Evolutionary conservation across 2,113 vertebrate genomes (phyloP).

Genomic region (Pongo abelii): DNA sequence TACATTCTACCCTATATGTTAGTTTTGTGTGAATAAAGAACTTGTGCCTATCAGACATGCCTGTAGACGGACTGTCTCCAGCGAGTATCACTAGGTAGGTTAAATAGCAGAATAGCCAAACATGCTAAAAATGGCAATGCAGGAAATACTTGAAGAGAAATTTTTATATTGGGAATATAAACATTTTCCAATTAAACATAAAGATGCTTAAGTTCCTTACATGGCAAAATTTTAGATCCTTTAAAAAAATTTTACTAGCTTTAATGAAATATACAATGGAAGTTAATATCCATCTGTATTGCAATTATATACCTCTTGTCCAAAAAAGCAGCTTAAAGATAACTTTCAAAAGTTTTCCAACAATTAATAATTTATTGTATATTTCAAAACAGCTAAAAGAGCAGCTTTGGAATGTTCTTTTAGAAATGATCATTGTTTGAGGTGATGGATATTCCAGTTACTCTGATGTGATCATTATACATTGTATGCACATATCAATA

Average conservation of each 20-base stretch:
- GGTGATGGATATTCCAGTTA: background rate
- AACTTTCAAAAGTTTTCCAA: background rate
- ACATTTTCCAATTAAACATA: background rate
- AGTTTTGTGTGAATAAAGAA: background rate
- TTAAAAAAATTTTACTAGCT: background rate
- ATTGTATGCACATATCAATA: background rate
- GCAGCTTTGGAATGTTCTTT: background rate
- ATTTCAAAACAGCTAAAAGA: background rate
- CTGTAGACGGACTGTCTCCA: background rate
- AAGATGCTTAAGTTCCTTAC: background rate
- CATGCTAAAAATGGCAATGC: background rate
- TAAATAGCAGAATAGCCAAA: background rate
- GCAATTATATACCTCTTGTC: background rate
- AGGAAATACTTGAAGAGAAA: background rate
- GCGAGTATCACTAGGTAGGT: background rate
- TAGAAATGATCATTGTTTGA: background rate
- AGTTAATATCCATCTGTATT: background rate
- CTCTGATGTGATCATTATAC: background rate
- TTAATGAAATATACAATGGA: background rate
- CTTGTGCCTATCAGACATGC: background rate
- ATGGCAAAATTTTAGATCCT: background rate
- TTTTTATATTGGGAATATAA: background rate
- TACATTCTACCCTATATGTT: background rate
- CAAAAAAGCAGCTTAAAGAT: slow-evolving; percentile 32
- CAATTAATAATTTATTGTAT: background rate